A percentile compares a stretch with the other conserved stretches of the same genome.
phyloP scores from a whole-genome alignment of 1,140 invertebrate species.

The Tetramorium simillimum region DNA sequence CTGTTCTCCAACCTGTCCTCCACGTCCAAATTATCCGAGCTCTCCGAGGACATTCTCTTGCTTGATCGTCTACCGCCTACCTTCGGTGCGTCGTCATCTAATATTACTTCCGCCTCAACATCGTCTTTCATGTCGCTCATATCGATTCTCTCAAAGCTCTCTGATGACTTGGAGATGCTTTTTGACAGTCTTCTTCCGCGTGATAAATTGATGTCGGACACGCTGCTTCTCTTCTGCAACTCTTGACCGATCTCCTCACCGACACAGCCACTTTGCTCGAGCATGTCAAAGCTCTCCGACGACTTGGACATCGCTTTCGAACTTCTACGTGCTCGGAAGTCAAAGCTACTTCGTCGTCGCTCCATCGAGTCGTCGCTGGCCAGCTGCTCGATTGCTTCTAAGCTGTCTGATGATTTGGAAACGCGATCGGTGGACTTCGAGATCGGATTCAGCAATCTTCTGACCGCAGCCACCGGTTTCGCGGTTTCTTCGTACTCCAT shows the following conservation, averaged over 20 bases:
- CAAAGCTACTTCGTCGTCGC: conserved; percentile 79
- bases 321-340: conserved; percentile 69
- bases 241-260: conserved; percentile 64
- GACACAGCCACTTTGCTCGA: conserved; percentile 60
- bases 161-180: conserved; percentile 76
- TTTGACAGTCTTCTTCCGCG: conserved; percentile 68
- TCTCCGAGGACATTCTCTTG: conserved; percentile 79
- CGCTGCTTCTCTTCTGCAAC: conserved; percentile 78
- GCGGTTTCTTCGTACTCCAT: conserved; percentile 71
- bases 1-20: conserved; percentile 78
- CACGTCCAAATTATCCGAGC: conserved; percentile 80
- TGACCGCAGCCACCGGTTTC: conserved; percentile 68
- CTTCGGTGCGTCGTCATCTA: conserved; percentile 45
- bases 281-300: conserved; percentile 80
- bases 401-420: conserved; percentile 81
- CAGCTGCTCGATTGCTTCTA: conserved; percentile 77
- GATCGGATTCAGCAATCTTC: conserved; percentile 71
- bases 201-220: conserved; percentile 80
- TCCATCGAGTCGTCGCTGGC: conserved; percentile 80
- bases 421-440: conserved; percentile 78
- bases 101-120: not conserved
- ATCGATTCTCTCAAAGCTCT: conserved; percentile 79
- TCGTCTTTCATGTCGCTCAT: conserved; percentile 58
- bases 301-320: conserved; percentile 82
- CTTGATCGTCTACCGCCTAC: conserved; percentile 56